Base-by-base conservation (phyloP, 1,140 invertebrate species). In the Drosophila funebris region DNA sequence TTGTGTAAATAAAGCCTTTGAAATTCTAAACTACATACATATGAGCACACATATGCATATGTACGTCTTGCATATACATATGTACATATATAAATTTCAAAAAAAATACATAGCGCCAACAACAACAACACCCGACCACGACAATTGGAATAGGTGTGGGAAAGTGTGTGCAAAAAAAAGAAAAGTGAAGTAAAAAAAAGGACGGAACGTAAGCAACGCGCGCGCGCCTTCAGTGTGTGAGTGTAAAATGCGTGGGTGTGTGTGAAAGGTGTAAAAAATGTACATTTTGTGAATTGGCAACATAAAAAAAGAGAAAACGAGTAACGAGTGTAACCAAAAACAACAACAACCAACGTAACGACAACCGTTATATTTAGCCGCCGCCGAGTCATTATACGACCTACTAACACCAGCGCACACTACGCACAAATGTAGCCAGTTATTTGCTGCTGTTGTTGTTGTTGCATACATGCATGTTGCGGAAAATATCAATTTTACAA, bases 221-320 rank as follows among this genome's bases (percentile, higher is more conserved):
- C 66, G 67, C 67, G 72, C 72, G 72, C 57, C 50, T 69, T 43
- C 41, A 53, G 11, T 56, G 66, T 74, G 52, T 70, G 73, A 48
- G 57, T 76, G 76, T 63, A 27, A 62, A 71, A 52, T 79, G 76
- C 63, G 64, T 73, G 57, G 53, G 75, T 63, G 81, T 80, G 81
- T 85, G 81, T 70, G 64, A 77, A 85, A 85, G 81, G 81, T 85
- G 81, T 85, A 85, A 85, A 85, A 84, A 85, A 84, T 81, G 69
- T 85, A 84, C 73, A 84, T 84, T 83, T 82, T 83, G 79, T 83
- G 79, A 84, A 84, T 84, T 84, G 80, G 80, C 80, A 68, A 80
- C 58, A 85, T 80, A 85, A 73, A 84, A 81, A 78, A 22, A 72
- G 56, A 43, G 53, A 70, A 78, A 76, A 80, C 72, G 76, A 84